Base-by-base conservation (phyloP, 2,888 invertebrate genomes). In the Saturnia pavonia region DNA sequence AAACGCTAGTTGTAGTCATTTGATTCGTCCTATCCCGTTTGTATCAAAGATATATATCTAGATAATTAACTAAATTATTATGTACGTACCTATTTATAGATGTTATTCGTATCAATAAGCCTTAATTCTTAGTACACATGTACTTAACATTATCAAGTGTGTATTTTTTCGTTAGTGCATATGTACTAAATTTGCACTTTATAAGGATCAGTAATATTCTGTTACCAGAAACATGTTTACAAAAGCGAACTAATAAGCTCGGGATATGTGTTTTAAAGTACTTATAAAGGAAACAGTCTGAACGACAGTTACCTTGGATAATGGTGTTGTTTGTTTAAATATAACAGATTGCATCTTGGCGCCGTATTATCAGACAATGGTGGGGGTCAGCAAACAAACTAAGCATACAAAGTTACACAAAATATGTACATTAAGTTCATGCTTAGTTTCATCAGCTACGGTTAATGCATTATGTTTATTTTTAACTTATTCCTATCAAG, bases 331-430 rank as follows among this genome's bases (percentile, higher is more conserved):
- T 65, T 65, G 65, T 65, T 65, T 40, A 34, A 65, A n/a, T 40
- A 65, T 40, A 65, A 65, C 40, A 65, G 40, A 65, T 72, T 74
- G 70, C 73, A 75, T 75, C 74, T 74, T 75, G 86, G 87, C 87
- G 85, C 87, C 83, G 73, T 71, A 70, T 90, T 92, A 92, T 92
- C 92, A 88, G 91, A 90, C 91, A 91, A 88, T 89, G 88, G 88
- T 90, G 89, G 85, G 40, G 88, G 86, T 85, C 85, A 77, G 80
- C 86, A 91, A 91, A 91, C 88, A 89, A 69, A 71, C 63, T 69
- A 69, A 67, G 54, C 67, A 70, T 51, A 70, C 70, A 66, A 40
- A 63, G 63, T 45, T 63, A 69, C 51, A 43, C 70, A 67, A 16
- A 67, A 42, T 67, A 51, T 42, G 66, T 66, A 51, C 66, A 69